Conservation (phyloP, 1,140 invertebrate genomes). For the Diuraphis noxia region DNA sequence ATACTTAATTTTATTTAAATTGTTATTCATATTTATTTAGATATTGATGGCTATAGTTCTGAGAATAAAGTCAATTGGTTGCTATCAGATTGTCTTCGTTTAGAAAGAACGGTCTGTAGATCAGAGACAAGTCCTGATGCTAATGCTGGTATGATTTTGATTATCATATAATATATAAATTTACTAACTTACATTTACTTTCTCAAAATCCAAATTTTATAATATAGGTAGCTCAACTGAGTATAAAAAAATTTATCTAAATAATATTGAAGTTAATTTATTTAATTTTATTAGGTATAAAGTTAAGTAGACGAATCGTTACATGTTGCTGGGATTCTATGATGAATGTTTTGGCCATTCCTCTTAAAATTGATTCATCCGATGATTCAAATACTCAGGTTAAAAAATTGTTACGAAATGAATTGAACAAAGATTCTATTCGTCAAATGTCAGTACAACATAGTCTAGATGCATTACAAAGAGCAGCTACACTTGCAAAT, state of each 20-base stretch:
- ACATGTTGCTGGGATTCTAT: constrained; percentile 90
- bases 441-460: constrained; percentile 78
- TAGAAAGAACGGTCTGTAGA: constrained; percentile 72
- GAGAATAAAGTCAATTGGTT: constrained; percentile 62
- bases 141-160: constrained; percentile 66
- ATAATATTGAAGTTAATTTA: not conserved
- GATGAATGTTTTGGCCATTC: constrained; percentile 81
- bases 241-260: not conserved
- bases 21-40: constrained; percentile 62
- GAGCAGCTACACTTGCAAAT: constrained; percentile 65
- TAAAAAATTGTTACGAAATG: constrained; percentile 60
- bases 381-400: constrained; percentile 23
- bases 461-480: constrained; percentile 86
- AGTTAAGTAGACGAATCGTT: constrained; percentile 67
- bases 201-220: not conserved
- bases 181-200: not conserved
- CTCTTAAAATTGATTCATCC: constrained; percentile 63
- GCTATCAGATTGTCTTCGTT: constrained; percentile 79
- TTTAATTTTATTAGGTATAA: constrained; percentile 61
- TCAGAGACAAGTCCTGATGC: constrained; percentile 71
- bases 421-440: constrained; percentile 66
- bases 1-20: not conserved
- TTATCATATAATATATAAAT: not conserved
- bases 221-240: not conserved
- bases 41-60: constrained; percentile 81